Base-by-base conservation (phyloP, 2,888 invertebrate species). In the Creontiades dilutus region DNA sequence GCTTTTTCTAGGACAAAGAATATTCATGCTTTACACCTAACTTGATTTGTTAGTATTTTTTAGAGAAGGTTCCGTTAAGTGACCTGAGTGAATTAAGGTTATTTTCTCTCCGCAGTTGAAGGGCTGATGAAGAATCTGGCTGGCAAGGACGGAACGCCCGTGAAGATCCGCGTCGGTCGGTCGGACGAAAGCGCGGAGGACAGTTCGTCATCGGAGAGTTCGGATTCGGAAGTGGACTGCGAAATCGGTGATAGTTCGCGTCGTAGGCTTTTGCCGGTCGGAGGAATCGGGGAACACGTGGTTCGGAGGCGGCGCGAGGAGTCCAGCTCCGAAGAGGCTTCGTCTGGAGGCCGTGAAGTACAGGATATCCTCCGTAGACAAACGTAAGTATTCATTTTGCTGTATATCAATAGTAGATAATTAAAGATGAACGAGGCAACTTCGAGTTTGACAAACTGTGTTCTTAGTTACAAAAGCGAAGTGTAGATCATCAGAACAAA, bases 341-440 rank as follows among this genome's bases (percentile, higher is more conserved):
- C 95, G 91, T 95, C 95, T 86, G 95, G 95, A 37, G 95, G 95
- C 0, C 93, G 95, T 0, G 96, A 96, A 93, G 95, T 96, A 91
- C 94, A 95, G 1, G 95, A 94, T 87, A 95, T 95, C 92, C 95
- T 94, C 84, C 76, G 28, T 28, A 88, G 88, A 88, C 88, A 88
- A 76, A 88, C 78, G 88, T 88, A 80, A 88, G 88, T 88, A n/a
- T 2, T 57, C 9, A 7, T 37, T 37, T 37, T 4, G 2, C 37
- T 37, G 7, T 37, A 37, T 37, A 37, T 37, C 37, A 4, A 37
- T 7, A 37, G 7, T 4, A 37, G 7, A 37, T 37, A 37, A 4
- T 37, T 37, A 7, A 37, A 37, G 3, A 37, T 37, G 37, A 4
- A 37, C 37, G 2, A 37, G 2, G 37, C n/a, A n/a, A 37, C 37